These are phyloP conservation scores for Pterocles gutturalis DNA, from an alignment of 2,113 vertebrate genomes.

Conservation along the genomic window DNA sequence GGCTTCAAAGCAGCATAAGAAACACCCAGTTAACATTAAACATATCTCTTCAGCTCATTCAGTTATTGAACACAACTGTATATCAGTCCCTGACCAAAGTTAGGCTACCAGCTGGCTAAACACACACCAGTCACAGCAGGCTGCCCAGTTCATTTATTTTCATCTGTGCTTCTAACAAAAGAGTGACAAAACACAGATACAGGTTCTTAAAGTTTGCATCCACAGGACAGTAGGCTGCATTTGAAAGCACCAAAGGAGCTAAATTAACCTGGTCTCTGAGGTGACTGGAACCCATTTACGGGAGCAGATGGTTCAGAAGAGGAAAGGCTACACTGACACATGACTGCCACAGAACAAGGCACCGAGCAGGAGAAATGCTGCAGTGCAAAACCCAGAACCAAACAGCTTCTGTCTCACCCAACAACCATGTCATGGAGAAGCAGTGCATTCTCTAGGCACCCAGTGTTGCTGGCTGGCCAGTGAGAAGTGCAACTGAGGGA, in stretches of 20 bases:
- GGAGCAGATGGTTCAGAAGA: neutral
- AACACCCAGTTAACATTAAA: neutral
- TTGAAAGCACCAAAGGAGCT: neutral
- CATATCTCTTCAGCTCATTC: neutral
- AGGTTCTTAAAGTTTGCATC: neutral
- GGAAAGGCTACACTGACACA: neutral
- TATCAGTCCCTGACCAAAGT: neutral
- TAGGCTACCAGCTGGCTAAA: neutral
- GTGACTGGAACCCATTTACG: neutral
- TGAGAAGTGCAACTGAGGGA: neutral
- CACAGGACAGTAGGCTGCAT: neutral
- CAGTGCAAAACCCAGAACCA: neutral
- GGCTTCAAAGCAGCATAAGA: neutral
- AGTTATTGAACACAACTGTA: neutral
- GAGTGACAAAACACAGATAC: neutral
- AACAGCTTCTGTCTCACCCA: neutral
- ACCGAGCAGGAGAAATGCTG: neutral
- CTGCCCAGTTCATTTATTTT: neutral
- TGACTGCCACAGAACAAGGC: neutral
- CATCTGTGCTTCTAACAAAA: neutral
- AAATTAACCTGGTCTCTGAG: neutral
- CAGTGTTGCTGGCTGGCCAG: neutral
- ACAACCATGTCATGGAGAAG: accelerated
- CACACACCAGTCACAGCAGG: neutral
- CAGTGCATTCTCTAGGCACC: neutral